A percentile compares a stretch with the other conserved stretches of the same genome.
Evolutionary conservation across 2,113 vertebrate genomes (phyloP).

Genomic region (Eulemur macaco): DNA sequence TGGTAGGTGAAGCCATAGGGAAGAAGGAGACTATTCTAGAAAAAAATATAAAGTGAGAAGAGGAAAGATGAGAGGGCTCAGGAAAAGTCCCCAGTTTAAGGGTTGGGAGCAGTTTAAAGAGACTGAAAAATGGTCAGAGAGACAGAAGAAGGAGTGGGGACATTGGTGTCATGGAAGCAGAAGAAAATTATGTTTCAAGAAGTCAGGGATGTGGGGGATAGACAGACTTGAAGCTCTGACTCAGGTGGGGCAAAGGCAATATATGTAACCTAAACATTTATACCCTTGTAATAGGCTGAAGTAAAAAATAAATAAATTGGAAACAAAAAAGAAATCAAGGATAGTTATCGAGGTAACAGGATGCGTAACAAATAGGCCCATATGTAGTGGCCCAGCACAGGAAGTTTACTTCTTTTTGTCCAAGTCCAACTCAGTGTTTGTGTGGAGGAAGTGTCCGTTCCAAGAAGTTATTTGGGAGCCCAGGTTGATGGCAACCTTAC

Average conservation of each 20-base stretch:
- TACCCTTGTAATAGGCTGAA: too few relatives aligned
- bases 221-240: too few relatives aligned
- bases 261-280: too few relatives aligned
- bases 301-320: too few relatives aligned
- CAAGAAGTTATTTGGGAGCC: constrained; percentile 18
- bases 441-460: neutral
- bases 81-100: neutral
- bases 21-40: neutral
- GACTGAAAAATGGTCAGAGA: neutral
- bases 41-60: neutral
- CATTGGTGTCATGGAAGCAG: neutral
- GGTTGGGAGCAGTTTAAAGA: neutral
- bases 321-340: neutral
- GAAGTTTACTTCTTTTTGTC: neutral
- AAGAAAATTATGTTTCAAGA: neutral
- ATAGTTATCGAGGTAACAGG: neutral
- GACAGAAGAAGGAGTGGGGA: neutral
- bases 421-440: neutral
- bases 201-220: neutral
- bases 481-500: neutral
- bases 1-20: neutral
- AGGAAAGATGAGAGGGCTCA: neutral
- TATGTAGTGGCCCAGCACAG: neutral
- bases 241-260: too few relatives aligned
- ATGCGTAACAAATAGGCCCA: neutral